Conservation (phyloP, 2,888 invertebrate species). For the Lasioglossum lativentre region DNA sequence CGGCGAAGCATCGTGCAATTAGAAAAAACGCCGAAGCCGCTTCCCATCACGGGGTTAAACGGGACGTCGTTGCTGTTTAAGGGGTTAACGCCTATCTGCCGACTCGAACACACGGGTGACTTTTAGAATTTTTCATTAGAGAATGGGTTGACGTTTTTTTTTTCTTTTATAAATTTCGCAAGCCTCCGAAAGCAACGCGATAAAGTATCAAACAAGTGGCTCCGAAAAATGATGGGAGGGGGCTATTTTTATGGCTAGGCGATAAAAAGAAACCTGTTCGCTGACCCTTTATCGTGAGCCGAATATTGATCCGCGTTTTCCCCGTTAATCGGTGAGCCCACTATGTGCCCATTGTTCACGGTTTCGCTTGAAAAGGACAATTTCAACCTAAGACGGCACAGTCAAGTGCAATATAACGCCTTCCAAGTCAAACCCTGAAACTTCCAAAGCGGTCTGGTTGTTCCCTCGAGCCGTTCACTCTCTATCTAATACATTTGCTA, state of each 20-base stretch:
- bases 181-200: not conserved
- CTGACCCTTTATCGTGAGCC: conserved; percentile 31
- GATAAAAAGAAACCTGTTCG: conserved; percentile 28
- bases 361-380: not conserved
- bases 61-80: not conserved
- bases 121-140: not conserved
- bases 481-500: not conserved
- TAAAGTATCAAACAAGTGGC: not conserved
- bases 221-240: not conserved
- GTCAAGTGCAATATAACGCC: not conserved
- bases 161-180: not conserved
- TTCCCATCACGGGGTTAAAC: not conserved
- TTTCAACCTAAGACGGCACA: not conserved
- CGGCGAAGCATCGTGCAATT: conserved; percentile 44
- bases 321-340: conserved; percentile 32
- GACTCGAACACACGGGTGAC: too few species aligned
- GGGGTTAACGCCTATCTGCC: not conserved
- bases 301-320: conserved; percentile 46
- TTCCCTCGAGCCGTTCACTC: not conserved
- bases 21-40: conserved; percentile 35
- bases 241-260: conserved; percentile 12
- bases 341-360: conserved; percentile 28
- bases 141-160: not conserved
- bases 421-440: conserved; percentile 5
- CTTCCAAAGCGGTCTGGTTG: not conserved